phyloP scores from a whole-genome alignment of 1,140 invertebrate genomes.

The Cataglyphis hispanica region DNA sequence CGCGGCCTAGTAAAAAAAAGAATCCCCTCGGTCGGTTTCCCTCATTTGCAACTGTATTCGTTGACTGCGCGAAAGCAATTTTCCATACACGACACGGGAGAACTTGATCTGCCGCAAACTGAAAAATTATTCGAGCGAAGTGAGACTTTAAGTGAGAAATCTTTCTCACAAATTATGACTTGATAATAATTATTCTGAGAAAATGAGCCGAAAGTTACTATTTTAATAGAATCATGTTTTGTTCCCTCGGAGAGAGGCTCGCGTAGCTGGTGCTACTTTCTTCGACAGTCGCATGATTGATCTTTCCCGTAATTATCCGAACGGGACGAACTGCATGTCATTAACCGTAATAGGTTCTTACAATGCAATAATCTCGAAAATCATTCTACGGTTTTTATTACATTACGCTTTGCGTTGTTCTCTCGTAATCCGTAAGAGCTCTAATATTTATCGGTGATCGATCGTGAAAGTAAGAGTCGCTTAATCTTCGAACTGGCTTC shows the following conservation, averaged over 20 bases:
- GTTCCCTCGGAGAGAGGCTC: background rate
- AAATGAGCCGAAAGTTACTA: too few species aligned
- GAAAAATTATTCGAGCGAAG: background rate
- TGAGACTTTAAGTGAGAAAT: background rate
- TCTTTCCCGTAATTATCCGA: conserved; percentile 26
- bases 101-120: background rate
- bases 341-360: background rate
- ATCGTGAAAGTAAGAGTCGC: conserved; percentile 60
- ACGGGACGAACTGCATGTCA: background rate
- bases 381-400: conserved; percentile 25
- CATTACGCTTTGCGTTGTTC: background rate
- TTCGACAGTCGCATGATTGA: background rate
- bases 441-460: conserved; percentile 9
- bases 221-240: background rate
- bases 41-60: conserved; percentile 14
- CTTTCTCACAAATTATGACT: too few species aligned
- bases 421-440: background rate
- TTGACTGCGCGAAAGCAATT: background rate
- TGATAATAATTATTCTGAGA: too few species aligned
- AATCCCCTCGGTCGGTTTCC: background rate
- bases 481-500: conserved; percentile 10
- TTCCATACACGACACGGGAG: background rate
- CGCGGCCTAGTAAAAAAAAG: conserved; percentile 15
- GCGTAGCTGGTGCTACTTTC: background rate
- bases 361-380: conserved; percentile 23